Evolutionary conservation across 30 jellyfish, hydroid and myxozoan genomes (phyloP).

Genomic region (Aurelia aurita complex sp. Pacific): DNA sequence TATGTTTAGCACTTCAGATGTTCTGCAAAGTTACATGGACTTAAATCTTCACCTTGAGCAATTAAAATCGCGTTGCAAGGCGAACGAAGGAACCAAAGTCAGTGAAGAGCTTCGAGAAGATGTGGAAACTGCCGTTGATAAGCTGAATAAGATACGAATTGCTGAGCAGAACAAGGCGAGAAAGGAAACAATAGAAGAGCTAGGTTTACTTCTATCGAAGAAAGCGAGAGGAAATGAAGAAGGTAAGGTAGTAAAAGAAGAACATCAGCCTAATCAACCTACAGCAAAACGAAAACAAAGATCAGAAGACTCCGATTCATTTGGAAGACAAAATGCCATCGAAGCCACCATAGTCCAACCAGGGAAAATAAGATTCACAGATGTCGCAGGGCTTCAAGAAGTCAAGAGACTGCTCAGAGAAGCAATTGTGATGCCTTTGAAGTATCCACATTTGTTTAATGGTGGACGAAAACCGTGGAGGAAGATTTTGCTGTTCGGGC

Average conservation of each 20-base stretch:
- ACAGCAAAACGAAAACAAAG: slow-evolving; percentile 27
- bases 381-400: slow-evolving; percentile 92
- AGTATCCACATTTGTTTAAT: slow-evolving; percentile 89
- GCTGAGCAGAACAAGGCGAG: slow-evolving; percentile 9
- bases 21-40: slow-evolving; percentile 23
- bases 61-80: background rate
- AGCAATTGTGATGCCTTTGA: slow-evolving; percentile 93
- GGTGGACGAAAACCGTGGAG: slow-evolving; percentile 93
- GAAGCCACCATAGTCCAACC: slow-evolving; percentile 80
- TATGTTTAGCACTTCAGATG: slow-evolving; percentile 1
- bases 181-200: slow-evolving; percentile 8
- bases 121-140: slow-evolving; percentile 9
- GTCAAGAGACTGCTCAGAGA: slow-evolving; percentile 85
- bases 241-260: background rate
- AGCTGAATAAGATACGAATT: background rate
- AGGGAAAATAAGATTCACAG: slow-evolving; percentile 71
- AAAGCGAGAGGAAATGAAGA: background rate
- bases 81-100: background rate
- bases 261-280: background rate
- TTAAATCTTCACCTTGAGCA: slow-evolving; percentile 1
- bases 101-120: background rate
- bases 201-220: background rate
- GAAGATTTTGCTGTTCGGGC: slow-evolving; percentile 88
- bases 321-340: slow-evolving; percentile 64
- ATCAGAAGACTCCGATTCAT: slow-evolving; percentile 19